Conservation (phyloP, 1,140 invertebrate species). For the Idris sp. region DNA sequence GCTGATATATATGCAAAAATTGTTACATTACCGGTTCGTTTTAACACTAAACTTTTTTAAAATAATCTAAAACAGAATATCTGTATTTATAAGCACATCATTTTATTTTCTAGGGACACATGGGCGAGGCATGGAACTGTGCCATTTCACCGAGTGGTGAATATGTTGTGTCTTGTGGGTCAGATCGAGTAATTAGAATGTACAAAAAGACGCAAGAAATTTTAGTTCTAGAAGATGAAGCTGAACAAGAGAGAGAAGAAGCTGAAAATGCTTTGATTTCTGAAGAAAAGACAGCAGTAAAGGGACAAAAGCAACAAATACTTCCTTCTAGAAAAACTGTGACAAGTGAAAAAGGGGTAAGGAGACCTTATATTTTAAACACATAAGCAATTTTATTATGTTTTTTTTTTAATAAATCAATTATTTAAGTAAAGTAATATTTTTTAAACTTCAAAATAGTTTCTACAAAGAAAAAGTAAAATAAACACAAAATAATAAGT, state of each 20-base stretch:
- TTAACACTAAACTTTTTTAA: conserved; percentile 1
- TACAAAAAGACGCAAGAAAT: conserved; percentile 93
- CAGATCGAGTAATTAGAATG: conserved; percentile 92
- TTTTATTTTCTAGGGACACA: conserved; percentile 80
- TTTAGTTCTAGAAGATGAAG: conserved; percentile 93
- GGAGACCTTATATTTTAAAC: conserved; percentile 39
- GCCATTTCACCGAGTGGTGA: conserved; percentile 89
- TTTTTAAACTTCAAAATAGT: too few relatives aligned
- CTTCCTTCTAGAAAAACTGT: conserved; percentile 93
- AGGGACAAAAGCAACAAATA: conserved; percentile 85
- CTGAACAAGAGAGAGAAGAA: conserved; percentile 89
- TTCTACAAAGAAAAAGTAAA: too few relatives aligned
- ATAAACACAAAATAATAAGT: too few relatives aligned
- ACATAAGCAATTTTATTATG: neutral
- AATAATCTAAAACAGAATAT: too few relatives aligned
- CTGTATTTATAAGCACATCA: too few relatives aligned
- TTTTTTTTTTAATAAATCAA: neutral
- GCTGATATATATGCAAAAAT: conserved; percentile 95
- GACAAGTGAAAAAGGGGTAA: conserved; percentile 92
- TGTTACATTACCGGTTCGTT: conserved; percentile 85
- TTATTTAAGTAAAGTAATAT: too few relatives aligned
- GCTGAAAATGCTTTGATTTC: conserved; percentile 85
- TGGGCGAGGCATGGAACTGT: conserved; percentile 87
- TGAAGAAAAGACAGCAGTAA: conserved; percentile 83
- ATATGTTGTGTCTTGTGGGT: conserved; percentile 89